A percentile compares a stretch with the other conserved stretches of the same genome.
Conservation (phyloP, 2,113 vertebrate genomes). For the Tretioscincus oriximinensis region DNA sequence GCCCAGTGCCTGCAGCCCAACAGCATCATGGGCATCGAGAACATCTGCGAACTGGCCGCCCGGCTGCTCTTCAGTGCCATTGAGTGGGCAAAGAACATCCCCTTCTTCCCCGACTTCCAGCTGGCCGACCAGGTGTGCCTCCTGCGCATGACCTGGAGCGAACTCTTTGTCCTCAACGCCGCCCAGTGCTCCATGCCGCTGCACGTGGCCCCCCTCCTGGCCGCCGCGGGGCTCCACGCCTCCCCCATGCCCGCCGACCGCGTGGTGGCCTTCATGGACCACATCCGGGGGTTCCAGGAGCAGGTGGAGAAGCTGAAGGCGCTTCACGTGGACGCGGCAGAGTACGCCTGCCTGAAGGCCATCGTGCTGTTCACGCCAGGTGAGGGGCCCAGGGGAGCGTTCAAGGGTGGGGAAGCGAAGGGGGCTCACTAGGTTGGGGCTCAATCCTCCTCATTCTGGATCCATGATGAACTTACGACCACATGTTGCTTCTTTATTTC, state of each 20-base stretch:
- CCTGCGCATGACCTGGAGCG: constrained; percentile 85
- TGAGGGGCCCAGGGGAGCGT: constrained; percentile 49
- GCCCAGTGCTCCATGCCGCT: constrained; percentile 85
- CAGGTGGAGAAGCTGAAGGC: constrained; percentile 87
- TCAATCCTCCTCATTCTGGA: no score
- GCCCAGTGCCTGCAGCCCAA: constrained; percentile 85
- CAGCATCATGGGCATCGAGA: constrained; percentile 85
- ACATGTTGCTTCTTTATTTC: no score
- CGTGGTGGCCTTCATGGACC: constrained; percentile 87
- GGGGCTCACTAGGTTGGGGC: no score
- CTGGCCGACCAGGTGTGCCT: constrained; percentile 83
- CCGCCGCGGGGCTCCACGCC: constrained; percentile 82
- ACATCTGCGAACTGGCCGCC: constrained; percentile 86
- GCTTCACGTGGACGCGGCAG: constrained; percentile 83
- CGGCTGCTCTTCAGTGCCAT: constrained; percentile 85
- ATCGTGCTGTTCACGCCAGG: constrained; percentile 85
- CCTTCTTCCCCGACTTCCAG: constrained; percentile 86
- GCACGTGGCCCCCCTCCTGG: constrained; percentile 82
- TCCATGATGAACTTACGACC: no score
- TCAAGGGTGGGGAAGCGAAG: no score
- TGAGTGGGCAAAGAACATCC: constrained; percentile 88
- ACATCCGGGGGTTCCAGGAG: constrained; percentile 86
- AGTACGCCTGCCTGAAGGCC: constrained; percentile 85
- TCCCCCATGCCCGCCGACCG: constrained; percentile 84
- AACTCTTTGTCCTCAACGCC: constrained; percentile 85